Evolutionary conservation across 2,888 invertebrate species (phyloP).

Genomic region (Drosophila helvetica): DNA sequence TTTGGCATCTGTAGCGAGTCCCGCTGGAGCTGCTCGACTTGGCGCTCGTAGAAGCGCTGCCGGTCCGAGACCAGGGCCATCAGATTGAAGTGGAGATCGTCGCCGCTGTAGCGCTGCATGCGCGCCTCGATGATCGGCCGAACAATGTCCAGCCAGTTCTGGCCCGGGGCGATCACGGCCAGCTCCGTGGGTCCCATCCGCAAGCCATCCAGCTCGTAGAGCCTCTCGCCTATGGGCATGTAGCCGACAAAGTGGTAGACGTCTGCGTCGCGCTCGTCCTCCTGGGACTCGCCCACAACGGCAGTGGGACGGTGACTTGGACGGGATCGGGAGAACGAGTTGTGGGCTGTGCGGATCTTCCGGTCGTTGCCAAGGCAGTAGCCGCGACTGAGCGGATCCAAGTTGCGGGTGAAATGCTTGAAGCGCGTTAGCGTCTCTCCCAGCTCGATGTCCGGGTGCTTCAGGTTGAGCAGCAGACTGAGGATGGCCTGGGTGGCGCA

Average conservation of each 20-base stretch:
- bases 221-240: slow-evolving; percentile 94
- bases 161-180: slow-evolving; percentile 90
- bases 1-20: slow-evolving; percentile 87
- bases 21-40: slow-evolving; percentile 88
- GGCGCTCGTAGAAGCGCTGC: slow-evolving; percentile 92
- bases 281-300: slow-evolving; percentile 92
- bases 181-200: slow-evolving; percentile 97
- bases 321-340: slow-evolving; percentile 95
- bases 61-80: slow-evolving; percentile 98
- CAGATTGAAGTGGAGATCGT: slow-evolving; percentile 99
- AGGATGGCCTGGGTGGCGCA: slow-evolving; percentile 99
- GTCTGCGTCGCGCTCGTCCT: slow-evolving; percentile 89
- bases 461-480: slow-evolving; percentile 95
- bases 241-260: slow-evolving; percentile 98
- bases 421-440: slow-evolving; percentile 87
- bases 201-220: slow-evolving; percentile 98
- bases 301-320: slow-evolving; percentile 85
- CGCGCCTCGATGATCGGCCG: slow-evolving; percentile 95
- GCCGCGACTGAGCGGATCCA: slow-evolving; percentile 90
- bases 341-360: slow-evolving; percentile 96
- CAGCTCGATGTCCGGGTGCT: slow-evolving; percentile 92
- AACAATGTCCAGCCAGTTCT: slow-evolving; percentile 96
- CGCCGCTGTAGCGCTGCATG: slow-evolving; percentile 96
- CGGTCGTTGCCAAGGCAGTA: slow-evolving; percentile 97
- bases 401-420: slow-evolving; percentile 91